phyloP scores from a whole-genome alignment of 2,113 vertebrate species.

The Tichodroma muraria region DNA sequence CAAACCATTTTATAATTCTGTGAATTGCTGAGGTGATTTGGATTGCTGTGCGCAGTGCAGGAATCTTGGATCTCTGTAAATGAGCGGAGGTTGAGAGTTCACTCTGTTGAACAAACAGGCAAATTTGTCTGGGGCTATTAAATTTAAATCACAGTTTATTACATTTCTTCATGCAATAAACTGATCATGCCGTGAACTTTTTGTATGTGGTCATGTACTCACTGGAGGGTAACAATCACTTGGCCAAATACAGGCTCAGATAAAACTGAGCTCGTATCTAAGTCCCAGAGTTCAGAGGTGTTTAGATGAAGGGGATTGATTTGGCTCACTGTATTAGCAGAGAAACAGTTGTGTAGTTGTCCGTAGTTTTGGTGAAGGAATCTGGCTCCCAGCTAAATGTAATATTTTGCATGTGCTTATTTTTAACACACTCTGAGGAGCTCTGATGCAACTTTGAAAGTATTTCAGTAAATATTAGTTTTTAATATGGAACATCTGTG shows the following conservation, averaged over 20 bases:
- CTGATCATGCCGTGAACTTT: background rate
- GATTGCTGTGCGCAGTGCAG: background rate
- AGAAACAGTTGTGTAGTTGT: background rate
- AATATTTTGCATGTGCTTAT: constrained; percentile 41
- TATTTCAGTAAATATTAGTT: constrained; percentile 55
- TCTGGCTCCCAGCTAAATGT: constrained; percentile 17
- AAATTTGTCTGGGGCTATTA: constrained; percentile 3
- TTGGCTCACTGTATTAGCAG: background rate
- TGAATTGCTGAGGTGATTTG: background rate
- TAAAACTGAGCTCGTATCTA: background rate
- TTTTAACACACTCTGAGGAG: constrained; percentile 47
- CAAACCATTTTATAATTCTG: background rate
- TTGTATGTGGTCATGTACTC: constrained; percentile 15
- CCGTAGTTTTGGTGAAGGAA: background rate
- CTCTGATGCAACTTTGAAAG: constrained; percentile 48
- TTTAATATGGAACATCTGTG: constrained; percentile 51
- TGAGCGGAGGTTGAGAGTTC: background rate
- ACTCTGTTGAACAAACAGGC: background rate
- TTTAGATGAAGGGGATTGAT: constrained; percentile 8
- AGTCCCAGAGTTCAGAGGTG: background rate
- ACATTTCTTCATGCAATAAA: constrained; percentile 14
- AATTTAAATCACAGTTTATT: constrained; percentile 37
- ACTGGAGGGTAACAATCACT: background rate
- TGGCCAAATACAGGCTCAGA: background rate
- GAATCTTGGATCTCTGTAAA: constrained; percentile 5